A percentile compares a stretch with the other conserved stretches of the same genome.
Conservation (phyloP, 2,888 invertebrate genomes). For the Mycalesis mineus region DNA sequence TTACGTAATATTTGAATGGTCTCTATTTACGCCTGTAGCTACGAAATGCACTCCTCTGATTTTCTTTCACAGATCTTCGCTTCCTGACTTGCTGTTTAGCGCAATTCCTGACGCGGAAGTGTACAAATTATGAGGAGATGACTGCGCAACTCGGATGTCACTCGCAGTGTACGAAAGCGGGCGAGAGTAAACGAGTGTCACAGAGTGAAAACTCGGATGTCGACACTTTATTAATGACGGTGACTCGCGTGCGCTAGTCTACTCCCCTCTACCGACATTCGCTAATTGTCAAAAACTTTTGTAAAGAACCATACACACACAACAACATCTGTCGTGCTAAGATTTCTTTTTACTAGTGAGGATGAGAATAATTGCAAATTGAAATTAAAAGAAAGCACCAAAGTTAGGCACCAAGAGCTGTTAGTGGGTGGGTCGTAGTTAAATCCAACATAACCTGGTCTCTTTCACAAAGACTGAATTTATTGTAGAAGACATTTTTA, state of each 20-base stretch:
- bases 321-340: no score
- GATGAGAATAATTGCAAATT: no score
- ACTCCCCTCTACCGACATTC: constrained; percentile 27
- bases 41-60: neutral
- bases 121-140: constrained; percentile 25
- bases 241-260: constrained; percentile 44
- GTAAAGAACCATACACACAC: constrained; percentile 5
- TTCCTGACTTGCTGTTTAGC: constrained; percentile 10
- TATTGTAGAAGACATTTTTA: no score
- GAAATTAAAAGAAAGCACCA: no score
- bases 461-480: no score
- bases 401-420: no score
- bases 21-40: no score
- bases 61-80: constrained; percentile 6
- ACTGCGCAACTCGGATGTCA: constrained; percentile 25
- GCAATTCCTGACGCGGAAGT: constrained; percentile 10
- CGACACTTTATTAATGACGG: constrained; percentile 46
- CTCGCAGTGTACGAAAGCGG: constrained; percentile 15
- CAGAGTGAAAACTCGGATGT: constrained; percentile 44
- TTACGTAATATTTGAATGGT: no score
- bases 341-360: no score
- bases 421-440: no score
- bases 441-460: no score
- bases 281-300: constrained; percentile 42
- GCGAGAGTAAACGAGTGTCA: constrained; percentile 28